These are phyloP conservation scores for Cyprichromis sp. DNA, from an alignment of 2,113 vertebrate species.

Conservation along the genomic window DNA sequence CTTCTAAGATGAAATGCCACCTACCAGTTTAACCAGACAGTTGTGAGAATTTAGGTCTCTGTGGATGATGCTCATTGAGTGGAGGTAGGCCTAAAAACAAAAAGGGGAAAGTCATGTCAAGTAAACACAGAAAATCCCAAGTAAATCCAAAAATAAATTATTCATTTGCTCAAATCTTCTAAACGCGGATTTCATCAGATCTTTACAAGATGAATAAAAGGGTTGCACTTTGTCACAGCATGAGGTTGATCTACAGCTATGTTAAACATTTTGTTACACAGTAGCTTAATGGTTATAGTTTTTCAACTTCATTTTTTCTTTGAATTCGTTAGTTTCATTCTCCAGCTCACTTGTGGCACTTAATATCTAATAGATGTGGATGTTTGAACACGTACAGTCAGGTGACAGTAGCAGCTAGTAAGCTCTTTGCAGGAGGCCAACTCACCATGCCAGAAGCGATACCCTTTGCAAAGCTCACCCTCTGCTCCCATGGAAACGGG, in stretches of 20 bases:
- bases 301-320: neutral
- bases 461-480: conserved; percentile 90
- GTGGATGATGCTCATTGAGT: conserved; percentile 91
- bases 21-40: conserved; percentile 91
- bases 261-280: neutral
- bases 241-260: neutral
- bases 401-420: neutral
- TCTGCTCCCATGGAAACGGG: conserved; percentile 87
- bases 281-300: neutral
- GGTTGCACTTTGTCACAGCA: neutral
- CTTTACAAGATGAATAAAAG: neutral
- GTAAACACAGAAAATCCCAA: neutral
- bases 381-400: neutral
- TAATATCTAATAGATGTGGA: neutral
- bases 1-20: neutral
- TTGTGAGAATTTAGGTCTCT: conserved; percentile 93
- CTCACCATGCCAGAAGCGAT: conserved; percentile 95
- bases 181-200: neutral
- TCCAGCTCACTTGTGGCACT: neutral
- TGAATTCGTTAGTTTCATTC: neutral
- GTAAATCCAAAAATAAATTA: neutral
- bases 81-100: conserved; percentile 81
- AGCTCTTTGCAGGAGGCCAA: neutral
- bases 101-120: neutral
- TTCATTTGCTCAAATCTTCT: neutral